Conservation (phyloP, 2,888 invertebrate genomes). For the Dicranocentrus wangi region DNA sequence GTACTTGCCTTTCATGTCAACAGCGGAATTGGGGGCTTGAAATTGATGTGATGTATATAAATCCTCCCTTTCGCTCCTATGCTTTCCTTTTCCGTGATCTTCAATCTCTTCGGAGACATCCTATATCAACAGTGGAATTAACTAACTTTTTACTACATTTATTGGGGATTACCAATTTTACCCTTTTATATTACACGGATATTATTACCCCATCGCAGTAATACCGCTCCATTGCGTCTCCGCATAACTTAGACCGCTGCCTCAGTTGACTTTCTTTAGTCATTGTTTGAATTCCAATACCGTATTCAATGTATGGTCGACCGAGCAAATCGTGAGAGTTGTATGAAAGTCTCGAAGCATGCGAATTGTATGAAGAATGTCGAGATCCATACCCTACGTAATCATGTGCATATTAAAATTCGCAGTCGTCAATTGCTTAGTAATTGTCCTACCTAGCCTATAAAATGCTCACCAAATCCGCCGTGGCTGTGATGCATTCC, state of each 20-base stretch:
- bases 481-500: constrained; percentile 51
- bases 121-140: too few relatives aligned
- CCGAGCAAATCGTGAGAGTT: constrained; percentile 94
- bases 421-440: neutral
- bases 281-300: constrained; percentile 77
- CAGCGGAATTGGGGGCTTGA: constrained; percentile 58
- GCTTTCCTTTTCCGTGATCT: constrained; percentile 61
- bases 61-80: constrained; percentile 63
- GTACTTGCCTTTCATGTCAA: constrained; percentile 70
- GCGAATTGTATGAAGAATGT: constrained; percentile 96
- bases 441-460: neutral
- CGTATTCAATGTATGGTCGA: constrained; percentile 75
- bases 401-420: constrained; percentile 82
- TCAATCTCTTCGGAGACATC: constrained; percentile 62
- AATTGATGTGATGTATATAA: constrained; percentile 60
- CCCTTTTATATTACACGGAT: neutral
- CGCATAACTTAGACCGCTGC: constrained; percentile 74
- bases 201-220: constrained; percentile 6
- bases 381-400: constrained; percentile 86
- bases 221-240: constrained; percentile 59
- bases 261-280: constrained; percentile 91
- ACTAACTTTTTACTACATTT: neutral
- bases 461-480: constrained; percentile 34
- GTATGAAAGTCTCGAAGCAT: constrained; percentile 93
- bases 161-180: neutral